Base-by-base conservation (phyloP, 2,888 invertebrate genomes). In the Zelleria hepariella region DNA sequence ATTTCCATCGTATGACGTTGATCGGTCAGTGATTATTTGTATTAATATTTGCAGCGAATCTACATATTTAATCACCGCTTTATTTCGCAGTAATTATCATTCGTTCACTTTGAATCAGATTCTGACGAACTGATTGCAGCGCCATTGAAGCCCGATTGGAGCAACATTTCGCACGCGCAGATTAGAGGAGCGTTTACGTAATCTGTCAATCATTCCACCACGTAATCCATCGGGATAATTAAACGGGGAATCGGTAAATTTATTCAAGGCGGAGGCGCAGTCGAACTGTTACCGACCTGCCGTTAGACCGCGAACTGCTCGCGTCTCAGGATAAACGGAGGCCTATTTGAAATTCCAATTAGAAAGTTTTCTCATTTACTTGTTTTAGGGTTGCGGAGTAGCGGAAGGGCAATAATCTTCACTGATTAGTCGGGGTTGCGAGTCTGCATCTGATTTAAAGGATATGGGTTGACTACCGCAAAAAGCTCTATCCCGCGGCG, bases 331-430 rank as follows among this genome's bases (percentile, higher is more conserved):
- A 82, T 82, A 85, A 86, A 82, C 82, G 82, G 78, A 76, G 74
- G 81, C 82, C 83, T 84, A 83, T 86, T 86, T 86, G 85, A 87
- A 87, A 81, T 86, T 87, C 86, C 87, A 86, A 87, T 87, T 86
- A 86, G 82, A 87, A 87, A 87, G 85, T 87, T 87, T 87, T 86
- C 86, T 86, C 86, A 87, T 87, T 87, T 87, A 84, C 80, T 82
- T 85, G 86, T 86, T 84, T 85, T 83, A 82, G 83, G 80, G 82
- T 42, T 78, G 85, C 76, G 72, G 83, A 80, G 80, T 80, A 74
- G 82, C 78, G 80, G 78, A 82, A 81, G 83, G 85, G 86, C 84
- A 82, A 84, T 86, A 85, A 86, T 85, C 82, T 82, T 74, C 78
- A 76, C 82, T 84, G 84, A 87, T 86, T 86, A 85, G 82, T 75